Evolutionary conservation across 2,888 invertebrate genomes (phyloP), one percentile per base, ranked within the genome.

Genomic region (Eustalomyia histrio): DNA sequence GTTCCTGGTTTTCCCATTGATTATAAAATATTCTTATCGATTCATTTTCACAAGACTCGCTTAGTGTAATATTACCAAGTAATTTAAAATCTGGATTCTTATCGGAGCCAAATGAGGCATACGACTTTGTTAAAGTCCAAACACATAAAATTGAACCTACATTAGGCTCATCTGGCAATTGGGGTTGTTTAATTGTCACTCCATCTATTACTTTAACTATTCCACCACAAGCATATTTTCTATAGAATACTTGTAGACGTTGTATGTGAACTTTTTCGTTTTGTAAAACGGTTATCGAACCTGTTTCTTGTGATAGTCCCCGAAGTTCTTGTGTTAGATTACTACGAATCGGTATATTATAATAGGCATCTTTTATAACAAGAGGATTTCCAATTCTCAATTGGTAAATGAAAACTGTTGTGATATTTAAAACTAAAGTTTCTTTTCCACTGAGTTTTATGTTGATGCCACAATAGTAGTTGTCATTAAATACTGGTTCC

Each of bases 161-260:
- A 12, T 74, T 61, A 0, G 35, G 24, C 0, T 50, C 14, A 0
- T 69, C 39, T n/a, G 16, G 50, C 50, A 90, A 84, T 88, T 87
- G 81, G 80, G 91, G 78, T 88, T 91, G 71, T 88, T 88, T 82
- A 86, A 88, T 67, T 87, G 85, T 74, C 87, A 86, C 74, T 16
- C 87, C 88, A 80, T 90, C 87, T 0, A 85, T 86, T 9, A 90
- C 82, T 0, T 81, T 83, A 1, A 94, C 75, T 6, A 91, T 83
- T 6, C 95, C 96, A 17, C 97, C 97, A 87, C 97, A 97, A 1
- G 92, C 88, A 84, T 94, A 92, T 75, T 92, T 92, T 79, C 92
- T 91, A 87, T 95, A 96, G 0, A 89, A 87, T 2, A 95, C 85
- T 57, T 91, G 82, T 12, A 90, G 85, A 2, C 61, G 69, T 0